phyloP scores from a whole-genome alignment of 1,140 invertebrate species.

The Heliconius hermathena region DNA sequence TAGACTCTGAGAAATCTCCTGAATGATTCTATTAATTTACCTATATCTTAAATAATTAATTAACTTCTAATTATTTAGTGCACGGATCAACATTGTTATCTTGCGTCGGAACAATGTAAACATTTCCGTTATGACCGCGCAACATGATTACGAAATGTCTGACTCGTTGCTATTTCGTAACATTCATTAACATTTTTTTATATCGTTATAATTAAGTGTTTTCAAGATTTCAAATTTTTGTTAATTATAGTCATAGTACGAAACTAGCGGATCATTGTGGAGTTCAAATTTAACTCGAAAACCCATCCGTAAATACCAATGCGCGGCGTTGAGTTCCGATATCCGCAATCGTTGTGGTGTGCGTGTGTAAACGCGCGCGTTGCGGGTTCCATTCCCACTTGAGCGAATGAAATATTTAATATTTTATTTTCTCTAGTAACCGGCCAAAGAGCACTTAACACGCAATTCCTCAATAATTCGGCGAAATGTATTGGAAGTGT shows the following conservation, averaged over 20 bases:
- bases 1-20: neutral
- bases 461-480: neutral
- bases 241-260: neutral
- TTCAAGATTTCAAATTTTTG: neutral
- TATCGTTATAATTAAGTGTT: neutral
- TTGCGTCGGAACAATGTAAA: slow-evolving; percentile 17
- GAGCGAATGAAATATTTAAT: too few species aligned
- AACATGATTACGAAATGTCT: slow-evolving; percentile 20
- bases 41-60: neutral
- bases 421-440: too few species aligned
- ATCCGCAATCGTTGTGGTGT: too few species aligned
- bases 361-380: too few species aligned
- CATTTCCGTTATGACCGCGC: slow-evolving; percentile 17
- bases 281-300: too few species aligned
- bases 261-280: too few species aligned
- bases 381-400: too few species aligned
- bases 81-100: slow-evolving; percentile 9
- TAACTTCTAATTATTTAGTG: neutral
- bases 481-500: too few species aligned
- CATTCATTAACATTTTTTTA: slow-evolving; percentile 8
- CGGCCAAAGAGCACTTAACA: too few species aligned
- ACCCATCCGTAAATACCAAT: too few species aligned
- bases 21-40: neutral
- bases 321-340: too few species aligned
- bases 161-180: slow-evolving; percentile 11